phyloP scores from a whole-genome alignment of 2,797 vertebrate genomes.

The Gambelia wislizenii region DNA sequence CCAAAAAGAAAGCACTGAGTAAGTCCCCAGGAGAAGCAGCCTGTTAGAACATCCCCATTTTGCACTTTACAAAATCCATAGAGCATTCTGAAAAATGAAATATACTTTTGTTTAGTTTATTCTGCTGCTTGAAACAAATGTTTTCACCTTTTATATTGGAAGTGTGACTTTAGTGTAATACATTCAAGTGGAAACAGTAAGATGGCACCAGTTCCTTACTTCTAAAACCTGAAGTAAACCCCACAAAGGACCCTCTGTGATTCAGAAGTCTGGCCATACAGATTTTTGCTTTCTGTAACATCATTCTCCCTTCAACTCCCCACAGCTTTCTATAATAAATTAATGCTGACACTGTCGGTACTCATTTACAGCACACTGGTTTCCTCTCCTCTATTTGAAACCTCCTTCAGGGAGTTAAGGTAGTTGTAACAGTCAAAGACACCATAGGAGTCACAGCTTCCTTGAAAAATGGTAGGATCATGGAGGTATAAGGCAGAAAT shows the following conservation, averaged over 20 bases:
- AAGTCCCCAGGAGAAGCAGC: too few relatives aligned
- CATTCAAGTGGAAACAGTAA: background rate
- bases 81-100: background rate
- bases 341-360: slow-evolving; percentile 55
- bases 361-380: slow-evolving; percentile 47
- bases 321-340: slow-evolving; percentile 54
- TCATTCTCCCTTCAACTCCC: slow-evolving; percentile 37
- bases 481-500: slow-evolving; percentile 8
- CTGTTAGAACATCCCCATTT: too few relatives aligned
- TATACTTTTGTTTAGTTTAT: background rate
- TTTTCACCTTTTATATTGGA: too few relatives aligned
- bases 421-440: slow-evolving; percentile 43
- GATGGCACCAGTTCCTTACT: background rate
- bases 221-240: background rate
- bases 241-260: background rate
- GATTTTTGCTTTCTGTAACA: slow-evolving; percentile 19
- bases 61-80: background rate
- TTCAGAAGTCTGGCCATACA: background rate
- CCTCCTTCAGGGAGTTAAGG: slow-evolving; percentile 48
- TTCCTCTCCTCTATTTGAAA: slow-evolving; percentile 41
- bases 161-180: background rate
- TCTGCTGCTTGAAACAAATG: background rate
- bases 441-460: background rate
- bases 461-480: slow-evolving; percentile 14
- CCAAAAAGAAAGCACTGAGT: background rate